Conservation (phyloP, 2,797 vertebrate genomes). For the Manis crassicaudata region DNA sequence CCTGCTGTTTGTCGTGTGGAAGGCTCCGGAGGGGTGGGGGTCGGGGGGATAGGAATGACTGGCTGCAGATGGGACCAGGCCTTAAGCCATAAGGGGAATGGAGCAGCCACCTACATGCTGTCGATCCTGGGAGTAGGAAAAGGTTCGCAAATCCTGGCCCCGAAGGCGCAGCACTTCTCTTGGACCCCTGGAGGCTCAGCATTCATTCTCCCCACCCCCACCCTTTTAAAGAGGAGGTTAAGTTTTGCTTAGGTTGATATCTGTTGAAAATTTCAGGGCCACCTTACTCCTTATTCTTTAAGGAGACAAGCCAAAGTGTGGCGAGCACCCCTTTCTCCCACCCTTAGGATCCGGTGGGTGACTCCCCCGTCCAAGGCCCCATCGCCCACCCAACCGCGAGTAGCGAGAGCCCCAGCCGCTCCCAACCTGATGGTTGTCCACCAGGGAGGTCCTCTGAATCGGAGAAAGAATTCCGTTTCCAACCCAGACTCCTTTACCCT, state of each 20-base stretch:
- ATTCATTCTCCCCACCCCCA: neutral
- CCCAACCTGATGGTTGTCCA: constrained; percentile 57
- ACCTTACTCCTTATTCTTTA: neutral
- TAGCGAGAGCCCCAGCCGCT: neutral
- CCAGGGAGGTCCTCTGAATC: constrained; percentile 70
- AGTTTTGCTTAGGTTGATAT: constrained; percentile 48
- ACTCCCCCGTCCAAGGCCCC: neutral
- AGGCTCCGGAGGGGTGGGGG: neutral
- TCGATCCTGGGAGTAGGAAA: neutral
- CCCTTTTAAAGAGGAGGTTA: neutral
- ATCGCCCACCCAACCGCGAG: neutral
- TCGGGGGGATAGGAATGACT: neutral
- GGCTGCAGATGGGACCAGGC: neutral
- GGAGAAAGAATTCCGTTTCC: constrained; percentile 54
- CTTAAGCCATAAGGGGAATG: neutral
- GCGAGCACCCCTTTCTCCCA: neutral
- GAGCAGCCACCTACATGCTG: neutral
- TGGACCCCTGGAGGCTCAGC: constrained; percentile 1
- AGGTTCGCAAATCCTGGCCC: neutral
- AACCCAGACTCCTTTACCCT: constrained; percentile 2
- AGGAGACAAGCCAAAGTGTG: neutral
- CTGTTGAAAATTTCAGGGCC: neutral
- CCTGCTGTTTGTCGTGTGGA: neutral
- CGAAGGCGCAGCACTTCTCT: neutral
- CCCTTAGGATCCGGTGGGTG: neutral